These are phyloP conservation scores for Galeopsomyia nigrocyanea DNA, from an alignment of 2,888 invertebrate species.

Conservation along the genomic window DNA sequence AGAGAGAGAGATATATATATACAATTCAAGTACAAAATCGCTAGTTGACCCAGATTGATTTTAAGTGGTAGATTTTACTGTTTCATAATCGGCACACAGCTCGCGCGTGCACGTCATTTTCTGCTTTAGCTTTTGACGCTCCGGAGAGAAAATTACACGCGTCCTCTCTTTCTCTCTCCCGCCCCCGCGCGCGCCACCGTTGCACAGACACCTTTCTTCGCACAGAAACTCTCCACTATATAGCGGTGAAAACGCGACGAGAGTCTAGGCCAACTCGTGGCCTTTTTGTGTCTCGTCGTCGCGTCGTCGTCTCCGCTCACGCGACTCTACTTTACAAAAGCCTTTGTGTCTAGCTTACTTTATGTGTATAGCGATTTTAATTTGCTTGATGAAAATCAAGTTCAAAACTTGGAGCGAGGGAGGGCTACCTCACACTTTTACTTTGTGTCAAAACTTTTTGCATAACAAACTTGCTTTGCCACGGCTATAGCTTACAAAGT, in stretches of 20 bases:
- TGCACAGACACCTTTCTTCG: slow-evolving; percentile 10
- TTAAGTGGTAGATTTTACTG: slow-evolving; percentile 40
- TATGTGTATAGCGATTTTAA: too few relatives aligned
- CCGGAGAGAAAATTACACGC: neutral
- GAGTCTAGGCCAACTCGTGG: slow-evolving; percentile 29
- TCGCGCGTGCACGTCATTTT: slow-evolving; percentile 12
- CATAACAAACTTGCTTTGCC: too few relatives aligned
- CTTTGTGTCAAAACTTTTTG: too few relatives aligned
- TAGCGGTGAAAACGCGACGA: slow-evolving; percentile 28
- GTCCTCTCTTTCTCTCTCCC: neutral
- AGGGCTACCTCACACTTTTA: too few relatives aligned
- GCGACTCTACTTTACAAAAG: neutral
- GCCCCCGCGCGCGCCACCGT: neutral
- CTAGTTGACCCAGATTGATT: slow-evolving; percentile 39
- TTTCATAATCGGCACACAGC: slow-evolving; percentile 25
- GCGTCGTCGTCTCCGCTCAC: neutral
- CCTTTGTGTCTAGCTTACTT: too few relatives aligned
- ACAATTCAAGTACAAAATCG: slow-evolving; percentile 42
- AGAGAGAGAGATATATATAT: too few relatives aligned
- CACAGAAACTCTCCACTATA: neutral
- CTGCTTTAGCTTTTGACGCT: slow-evolving; percentile 11
- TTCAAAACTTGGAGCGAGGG: too few relatives aligned
- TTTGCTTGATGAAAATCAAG: too few relatives aligned
- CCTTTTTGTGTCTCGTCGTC: slow-evolving; percentile 10
- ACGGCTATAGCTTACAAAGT: too few relatives aligned